Conservation (phyloP, 2,888 invertebrate genomes). For the Hyposoter didymator region DNA sequence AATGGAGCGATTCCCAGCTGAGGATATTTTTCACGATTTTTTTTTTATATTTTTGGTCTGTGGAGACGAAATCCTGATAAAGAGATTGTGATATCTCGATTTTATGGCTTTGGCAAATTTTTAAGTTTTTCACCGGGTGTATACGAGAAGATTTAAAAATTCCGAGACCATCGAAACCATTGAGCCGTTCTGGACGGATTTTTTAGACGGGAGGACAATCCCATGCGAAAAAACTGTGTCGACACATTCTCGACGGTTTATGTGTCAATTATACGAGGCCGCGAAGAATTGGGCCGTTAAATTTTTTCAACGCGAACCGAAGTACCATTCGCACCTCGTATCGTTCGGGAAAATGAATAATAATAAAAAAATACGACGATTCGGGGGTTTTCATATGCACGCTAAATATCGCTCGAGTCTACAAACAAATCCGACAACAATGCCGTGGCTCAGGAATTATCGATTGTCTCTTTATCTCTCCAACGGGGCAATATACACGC, state of each 20-base stretch:
- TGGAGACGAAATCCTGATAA: neutral
- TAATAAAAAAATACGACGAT: neutral
- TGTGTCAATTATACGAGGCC: neutral
- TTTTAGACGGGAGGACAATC: neutral
- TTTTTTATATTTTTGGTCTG: neutral
- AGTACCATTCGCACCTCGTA: neutral
- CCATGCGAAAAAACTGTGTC: too few relatives aligned
- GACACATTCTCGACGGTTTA: too few relatives aligned
- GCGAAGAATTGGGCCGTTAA: neutral
- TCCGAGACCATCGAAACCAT: neutral
- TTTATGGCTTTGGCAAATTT: neutral
- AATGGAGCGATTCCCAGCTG: neutral
- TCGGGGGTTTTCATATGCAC: neutral
- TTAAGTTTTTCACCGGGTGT: neutral
- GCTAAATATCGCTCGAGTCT: neutral
- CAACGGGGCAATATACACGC: conserved; percentile 38
- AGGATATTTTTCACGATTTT: neutral
- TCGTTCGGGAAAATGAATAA: neutral
- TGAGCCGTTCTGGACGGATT: neutral
- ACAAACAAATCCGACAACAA: neutral
- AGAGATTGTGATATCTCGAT: conserved; percentile 4
- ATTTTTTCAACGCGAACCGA: neutral
- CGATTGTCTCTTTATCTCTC: conserved; percentile 42
- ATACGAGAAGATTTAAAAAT: neutral
- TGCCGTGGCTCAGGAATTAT: conserved; percentile 26